Conservation (phyloP, 2,888 invertebrate genomes). For the Onthophagus sagittarius region DNA sequence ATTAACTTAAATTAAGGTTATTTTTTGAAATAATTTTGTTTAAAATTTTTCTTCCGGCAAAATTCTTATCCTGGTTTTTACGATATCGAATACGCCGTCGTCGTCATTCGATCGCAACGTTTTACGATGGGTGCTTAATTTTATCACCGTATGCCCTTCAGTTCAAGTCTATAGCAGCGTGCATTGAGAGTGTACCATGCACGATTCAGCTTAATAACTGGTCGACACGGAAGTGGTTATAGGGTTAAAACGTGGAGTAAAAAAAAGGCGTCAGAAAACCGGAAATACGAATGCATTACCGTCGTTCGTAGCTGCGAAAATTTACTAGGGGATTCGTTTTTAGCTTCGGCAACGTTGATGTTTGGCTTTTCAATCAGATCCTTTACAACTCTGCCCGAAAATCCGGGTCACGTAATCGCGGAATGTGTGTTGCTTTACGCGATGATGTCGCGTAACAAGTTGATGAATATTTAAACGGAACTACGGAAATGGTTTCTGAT, state of each 20-base stretch:
- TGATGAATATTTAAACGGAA: not conserved
- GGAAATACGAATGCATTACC: not conserved
- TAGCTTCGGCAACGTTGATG: not conserved
- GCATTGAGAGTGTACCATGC: slow-evolving; percentile 3
- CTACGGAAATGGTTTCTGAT: not conserved
- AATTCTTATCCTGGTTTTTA: not conserved
- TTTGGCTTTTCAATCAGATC: not conserved
- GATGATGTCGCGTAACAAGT: not conserved
- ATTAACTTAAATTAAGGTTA: too few species aligned
- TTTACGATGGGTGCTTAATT: not conserved
- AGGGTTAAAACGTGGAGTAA: not conserved
- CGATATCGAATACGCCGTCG: not conserved
- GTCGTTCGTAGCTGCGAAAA: too few species aligned
- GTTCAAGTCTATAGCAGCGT: not conserved
- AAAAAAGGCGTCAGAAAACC: not conserved
- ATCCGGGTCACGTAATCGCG: not conserved
- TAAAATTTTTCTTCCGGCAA: not conserved
- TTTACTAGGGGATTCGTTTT: too few species aligned
- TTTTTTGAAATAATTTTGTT: not conserved
- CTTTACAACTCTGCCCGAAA: not conserved
- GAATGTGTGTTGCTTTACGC: not conserved
- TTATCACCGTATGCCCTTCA: not conserved
- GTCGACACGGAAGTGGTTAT: slow-evolving; percentile 8
- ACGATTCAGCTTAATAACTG: slow-evolving; percentile 7
- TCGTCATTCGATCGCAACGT: not conserved